phyloP scores from a whole-genome alignment of 2,113 vertebrate species.

The Perognathus longimembris region DNA sequence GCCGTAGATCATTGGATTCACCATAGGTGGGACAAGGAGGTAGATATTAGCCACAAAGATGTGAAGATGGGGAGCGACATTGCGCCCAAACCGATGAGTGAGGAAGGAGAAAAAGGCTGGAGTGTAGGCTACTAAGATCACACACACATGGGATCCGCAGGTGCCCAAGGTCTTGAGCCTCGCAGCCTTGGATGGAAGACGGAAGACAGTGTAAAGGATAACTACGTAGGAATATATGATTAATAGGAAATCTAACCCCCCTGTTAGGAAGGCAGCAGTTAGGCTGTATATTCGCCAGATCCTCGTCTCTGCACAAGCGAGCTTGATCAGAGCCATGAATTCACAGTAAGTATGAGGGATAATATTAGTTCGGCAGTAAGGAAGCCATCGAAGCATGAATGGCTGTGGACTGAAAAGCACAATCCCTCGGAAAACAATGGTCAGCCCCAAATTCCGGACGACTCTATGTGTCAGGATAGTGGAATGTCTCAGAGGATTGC shows the following conservation, averaged over 20 bases:
- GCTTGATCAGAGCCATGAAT: slow-evolving; percentile 60
- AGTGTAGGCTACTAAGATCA: slow-evolving; percentile 55
- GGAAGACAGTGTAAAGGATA: slow-evolving; percentile 51
- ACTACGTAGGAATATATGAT: slow-evolving; percentile 50
- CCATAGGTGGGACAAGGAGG: slow-evolving; percentile 60
- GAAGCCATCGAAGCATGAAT: slow-evolving; percentile 35
- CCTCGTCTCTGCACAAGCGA: slow-evolving; percentile 44
- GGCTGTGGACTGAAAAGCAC: slow-evolving; percentile 58
- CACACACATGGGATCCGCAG: slow-evolving; percentile 63
- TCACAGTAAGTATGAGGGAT: slow-evolving; percentile 62
- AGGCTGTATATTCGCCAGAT: slow-evolving; percentile 51
- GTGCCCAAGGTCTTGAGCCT: slow-evolving; percentile 49
- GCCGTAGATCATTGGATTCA: slow-evolving; percentile 69
- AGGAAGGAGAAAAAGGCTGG: slow-evolving; percentile 72
- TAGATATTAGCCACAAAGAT: slow-evolving; percentile 71
- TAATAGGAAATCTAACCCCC: slow-evolving; percentile 52
- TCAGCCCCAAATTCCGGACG: not conserved
- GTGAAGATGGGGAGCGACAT: slow-evolving; percentile 49
- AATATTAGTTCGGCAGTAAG: slow-evolving; percentile 56
- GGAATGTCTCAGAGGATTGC: slow-evolving; percentile 47
- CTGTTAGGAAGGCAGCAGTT: slow-evolving; percentile 51
- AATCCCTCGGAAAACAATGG: not conserved
- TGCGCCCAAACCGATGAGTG: slow-evolving; percentile 65
- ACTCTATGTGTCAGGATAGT: slow-evolving; percentile 45
- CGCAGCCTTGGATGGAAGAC: slow-evolving; percentile 44